A percentile compares a stretch with the other conserved stretches of the same genome.
phyloP scores from a whole-genome alignment of 2,113 vertebrate genomes.

The Equus przewalskii region DNA sequence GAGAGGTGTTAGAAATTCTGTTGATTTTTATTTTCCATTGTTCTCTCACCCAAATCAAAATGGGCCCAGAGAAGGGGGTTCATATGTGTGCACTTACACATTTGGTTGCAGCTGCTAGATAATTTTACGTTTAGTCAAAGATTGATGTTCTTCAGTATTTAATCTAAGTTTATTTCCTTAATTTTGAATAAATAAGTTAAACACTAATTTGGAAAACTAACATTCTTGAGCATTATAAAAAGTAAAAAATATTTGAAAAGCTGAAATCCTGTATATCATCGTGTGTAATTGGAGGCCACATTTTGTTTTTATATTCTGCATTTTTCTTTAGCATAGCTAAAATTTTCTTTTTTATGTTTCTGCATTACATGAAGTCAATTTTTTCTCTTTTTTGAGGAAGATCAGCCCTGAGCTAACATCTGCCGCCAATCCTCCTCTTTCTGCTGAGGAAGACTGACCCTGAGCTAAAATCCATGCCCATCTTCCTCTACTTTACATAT shows the following conservation, averaged over 20 bases:
- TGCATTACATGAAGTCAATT: neutral
- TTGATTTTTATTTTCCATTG: neutral
- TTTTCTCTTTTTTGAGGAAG: too few species aligned
- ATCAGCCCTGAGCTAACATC: too few species aligned
- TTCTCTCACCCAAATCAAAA: neutral
- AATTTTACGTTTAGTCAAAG: neutral
- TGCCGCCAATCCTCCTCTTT: too few species aligned
- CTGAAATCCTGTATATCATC: neutral
- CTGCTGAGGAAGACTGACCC: too few species aligned
- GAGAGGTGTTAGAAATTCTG: neutral
- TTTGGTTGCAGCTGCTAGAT: neutral
- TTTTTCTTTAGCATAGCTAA: neutral
- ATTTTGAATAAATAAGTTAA: neutral
- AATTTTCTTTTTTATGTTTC: neutral
- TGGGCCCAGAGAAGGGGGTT: neutral
- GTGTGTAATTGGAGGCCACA: neutral
- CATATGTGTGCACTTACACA: neutral
- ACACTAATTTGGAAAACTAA: neutral
- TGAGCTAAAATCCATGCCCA: too few species aligned
- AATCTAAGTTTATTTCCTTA: neutral
- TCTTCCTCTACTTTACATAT: too few species aligned
- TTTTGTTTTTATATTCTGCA: neutral
- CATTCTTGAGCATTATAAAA: neutral
- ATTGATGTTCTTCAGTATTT: neutral
- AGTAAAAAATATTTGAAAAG: neutral